These are phyloP conservation scores for Lanistes nyassanus DNA, from an alignment of 1,140 invertebrate genomes.

Conservation along the genomic window DNA sequence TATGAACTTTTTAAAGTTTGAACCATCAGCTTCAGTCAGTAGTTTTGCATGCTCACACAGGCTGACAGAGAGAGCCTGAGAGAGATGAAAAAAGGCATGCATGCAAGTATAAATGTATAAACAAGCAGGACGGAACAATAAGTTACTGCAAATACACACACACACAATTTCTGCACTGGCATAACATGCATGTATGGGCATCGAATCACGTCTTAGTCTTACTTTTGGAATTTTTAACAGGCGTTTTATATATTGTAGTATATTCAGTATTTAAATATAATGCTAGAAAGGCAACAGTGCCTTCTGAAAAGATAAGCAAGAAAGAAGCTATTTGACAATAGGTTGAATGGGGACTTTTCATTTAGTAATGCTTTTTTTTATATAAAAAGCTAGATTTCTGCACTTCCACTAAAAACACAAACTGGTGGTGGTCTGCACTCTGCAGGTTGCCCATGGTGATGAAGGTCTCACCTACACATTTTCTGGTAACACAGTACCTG, in stretches of 20 bases:
- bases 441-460: slow-evolving; percentile 75
- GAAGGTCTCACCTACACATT: slow-evolving; percentile 75
- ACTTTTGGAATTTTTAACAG: too few relatives aligned
- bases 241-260: too few relatives aligned
- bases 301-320: neutral
- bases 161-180: neutral
- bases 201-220: too few relatives aligned
- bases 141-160: neutral
- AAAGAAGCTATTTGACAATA: neutral
- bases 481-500: slow-evolving; percentile 74
- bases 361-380: neutral
- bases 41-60: neutral
- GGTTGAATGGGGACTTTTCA: neutral
- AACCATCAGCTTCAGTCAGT: neutral
- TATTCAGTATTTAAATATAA: neutral
- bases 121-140: too few relatives aligned
- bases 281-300: neutral
- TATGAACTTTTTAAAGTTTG: neutral
- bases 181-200: too few relatives aligned
- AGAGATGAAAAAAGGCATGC: neutral
- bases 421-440: neutral
- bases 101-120: neutral
- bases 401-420: neutral
- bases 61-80: neutral
- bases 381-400: neutral